Conservation (phyloP, 2,888 invertebrate genomes). For the Aleiodes testaceus region DNA sequence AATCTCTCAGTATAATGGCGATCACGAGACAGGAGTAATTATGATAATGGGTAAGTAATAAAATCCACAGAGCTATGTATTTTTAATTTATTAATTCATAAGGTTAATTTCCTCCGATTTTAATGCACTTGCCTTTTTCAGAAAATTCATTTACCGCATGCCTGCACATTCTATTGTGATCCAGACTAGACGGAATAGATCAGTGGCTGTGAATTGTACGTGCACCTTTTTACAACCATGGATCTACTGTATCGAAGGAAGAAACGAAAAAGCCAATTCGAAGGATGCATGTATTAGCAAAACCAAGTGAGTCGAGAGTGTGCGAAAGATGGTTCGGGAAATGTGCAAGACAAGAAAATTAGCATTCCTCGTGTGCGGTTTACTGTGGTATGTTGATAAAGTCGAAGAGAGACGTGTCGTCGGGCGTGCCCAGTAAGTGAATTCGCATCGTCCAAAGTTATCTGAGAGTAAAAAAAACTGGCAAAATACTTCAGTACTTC, state of each 20-base stretch:
- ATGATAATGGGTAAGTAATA: slow-evolving; percentile 5
- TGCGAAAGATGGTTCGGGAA: slow-evolving; percentile 19
- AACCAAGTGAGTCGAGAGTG: slow-evolving; percentile 17
- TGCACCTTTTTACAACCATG: no score
- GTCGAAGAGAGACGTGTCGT: slow-evolving; percentile 61
- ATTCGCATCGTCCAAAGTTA: slow-evolving; percentile 47
- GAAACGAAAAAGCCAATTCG: not conserved
- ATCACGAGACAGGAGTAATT: slow-evolving; percentile 14
- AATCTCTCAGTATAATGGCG: not conserved
- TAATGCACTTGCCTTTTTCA: no score
- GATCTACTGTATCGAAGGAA: not conserved
- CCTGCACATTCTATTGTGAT: no score
- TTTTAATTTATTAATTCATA: no score
- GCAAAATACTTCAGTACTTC: not conserved
- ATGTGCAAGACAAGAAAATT: slow-evolving; percentile 47
- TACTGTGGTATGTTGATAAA: slow-evolving; percentile 60
- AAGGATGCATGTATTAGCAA: slow-evolving; percentile 10
- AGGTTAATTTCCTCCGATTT: no score
- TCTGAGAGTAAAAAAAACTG: slow-evolving; percentile 12
- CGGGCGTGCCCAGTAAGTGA: slow-evolving; percentile 63
- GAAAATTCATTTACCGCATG: no score
- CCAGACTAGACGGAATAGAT: no score
- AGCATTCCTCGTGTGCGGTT: slow-evolving; percentile 54
- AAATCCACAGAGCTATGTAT: no score
- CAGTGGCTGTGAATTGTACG: no score